These are phyloP conservation scores for Chrysomela aeneicollis DNA, from an alignment of 2,888 invertebrate species.

Conservation along the genomic window DNA sequence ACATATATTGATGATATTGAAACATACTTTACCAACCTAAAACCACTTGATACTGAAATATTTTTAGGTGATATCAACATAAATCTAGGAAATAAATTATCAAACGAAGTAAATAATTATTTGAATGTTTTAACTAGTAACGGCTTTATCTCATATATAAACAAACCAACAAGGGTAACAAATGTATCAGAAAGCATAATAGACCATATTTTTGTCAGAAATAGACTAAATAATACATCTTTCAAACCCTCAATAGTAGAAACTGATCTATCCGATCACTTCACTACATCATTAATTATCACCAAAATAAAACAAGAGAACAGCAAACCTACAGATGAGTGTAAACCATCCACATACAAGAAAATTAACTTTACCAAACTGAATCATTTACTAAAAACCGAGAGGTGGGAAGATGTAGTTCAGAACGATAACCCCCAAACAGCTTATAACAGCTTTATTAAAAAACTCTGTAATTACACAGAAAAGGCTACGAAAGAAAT, in stretches of 20 bases:
- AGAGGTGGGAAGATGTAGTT: conserved; percentile 3
- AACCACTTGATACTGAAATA: conserved; percentile 8
- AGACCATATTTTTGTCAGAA: conserved; percentile 12
- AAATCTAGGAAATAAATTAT: conserved; percentile 3
- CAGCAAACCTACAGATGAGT: conserved; percentile 7
- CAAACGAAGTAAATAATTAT: conserved; percentile 5
- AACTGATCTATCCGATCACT: conserved; percentile 5
- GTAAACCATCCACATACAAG: conserved; percentile 6
- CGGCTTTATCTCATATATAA: conserved; percentile 7
- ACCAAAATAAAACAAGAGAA: neutral
- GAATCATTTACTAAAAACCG: conserved; percentile 4
- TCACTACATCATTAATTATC: conserved; percentile 5
- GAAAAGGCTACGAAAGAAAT: conserved; percentile 7
- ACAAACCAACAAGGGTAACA: conserved; percentile 8
- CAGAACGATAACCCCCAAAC: conserved; percentile 3
- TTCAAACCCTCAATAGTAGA: conserved; percentile 7
- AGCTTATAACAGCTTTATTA: conserved; percentile 7
- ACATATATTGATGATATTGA: conserved; percentile 5
- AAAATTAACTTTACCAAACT: conserved; percentile 1
- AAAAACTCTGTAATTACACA: neutral
- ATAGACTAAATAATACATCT: conserved; percentile 5
- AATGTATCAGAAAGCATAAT: conserved; percentile 5
- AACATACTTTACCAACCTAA: neutral
- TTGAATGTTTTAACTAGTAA: conserved; percentile 2
- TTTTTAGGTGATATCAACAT: conserved; percentile 14